Percentiles rank a stretch among this genome's conserved stretches.
Conservation (phyloP, 1,140 invertebrate species). For the Drosophila serrata region DNA sequence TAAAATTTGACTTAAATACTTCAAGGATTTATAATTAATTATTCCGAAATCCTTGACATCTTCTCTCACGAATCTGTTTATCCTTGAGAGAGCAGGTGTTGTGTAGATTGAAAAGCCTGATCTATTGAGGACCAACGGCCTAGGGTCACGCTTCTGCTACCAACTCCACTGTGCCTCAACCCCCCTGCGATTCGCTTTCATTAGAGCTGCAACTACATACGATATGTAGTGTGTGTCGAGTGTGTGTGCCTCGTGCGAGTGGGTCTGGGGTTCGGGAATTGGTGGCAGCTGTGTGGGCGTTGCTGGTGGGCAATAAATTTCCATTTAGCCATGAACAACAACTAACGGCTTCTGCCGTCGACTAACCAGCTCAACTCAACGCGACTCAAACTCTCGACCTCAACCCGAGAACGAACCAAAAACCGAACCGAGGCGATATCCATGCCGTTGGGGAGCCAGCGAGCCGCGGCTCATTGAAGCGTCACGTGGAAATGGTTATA, state of each 20-base stretch:
- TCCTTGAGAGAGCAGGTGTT: slow-evolving; percentile 7
- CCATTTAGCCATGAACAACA: slow-evolving; percentile 73
- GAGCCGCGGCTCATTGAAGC: slow-evolving; percentile 69
- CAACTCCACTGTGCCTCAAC: slow-evolving; percentile 19
- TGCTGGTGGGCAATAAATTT: slow-evolving; percentile 80
- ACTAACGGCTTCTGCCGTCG: slow-evolving; percentile 51
- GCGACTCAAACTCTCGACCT: slow-evolving; percentile 32
- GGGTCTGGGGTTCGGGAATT: slow-evolving; percentile 36
- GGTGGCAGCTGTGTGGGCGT: slow-evolving; percentile 63
- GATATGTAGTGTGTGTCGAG: slow-evolving; percentile 8
- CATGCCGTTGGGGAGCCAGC: slow-evolving; percentile 10
- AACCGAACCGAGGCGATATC: slow-evolving; percentile 28
- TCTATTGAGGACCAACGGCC: slow-evolving; percentile 5
- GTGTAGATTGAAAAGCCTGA: background rate
- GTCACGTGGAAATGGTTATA: slow-evolving; percentile 82
- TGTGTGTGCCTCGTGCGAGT: slow-evolving; percentile 24
- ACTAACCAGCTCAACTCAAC: slow-evolving; percentile 35
- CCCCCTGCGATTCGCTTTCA: slow-evolving; percentile 50
- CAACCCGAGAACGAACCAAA: slow-evolving; percentile 5
- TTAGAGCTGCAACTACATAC: slow-evolving; percentile 37
- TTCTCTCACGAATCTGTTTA: background rate
- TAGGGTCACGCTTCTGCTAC: background rate
- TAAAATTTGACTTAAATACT: background rate
- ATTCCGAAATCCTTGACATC: background rate
- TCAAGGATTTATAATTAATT: background rate